A percentile compares a stretch with the other conserved stretches of the same genome.
These are phyloP conservation scores for Apteryx owenii DNA, from an alignment of 2,113 vertebrate species.

Conservation along the genomic window DNA sequence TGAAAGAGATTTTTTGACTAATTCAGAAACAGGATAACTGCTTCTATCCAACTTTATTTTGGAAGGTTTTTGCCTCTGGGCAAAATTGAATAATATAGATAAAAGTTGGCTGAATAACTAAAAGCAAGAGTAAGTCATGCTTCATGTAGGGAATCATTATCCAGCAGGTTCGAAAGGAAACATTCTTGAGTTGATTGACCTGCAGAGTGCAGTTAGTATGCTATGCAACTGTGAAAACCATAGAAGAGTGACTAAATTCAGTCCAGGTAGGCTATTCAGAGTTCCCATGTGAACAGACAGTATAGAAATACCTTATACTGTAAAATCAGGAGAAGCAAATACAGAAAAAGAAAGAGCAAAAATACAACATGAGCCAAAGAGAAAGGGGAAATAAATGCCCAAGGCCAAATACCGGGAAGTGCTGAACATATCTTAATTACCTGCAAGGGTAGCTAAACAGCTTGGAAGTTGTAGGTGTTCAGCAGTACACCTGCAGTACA, in stretches of 20 bases:
- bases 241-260: background rate
- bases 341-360: background rate
- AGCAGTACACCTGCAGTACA: too few species aligned
- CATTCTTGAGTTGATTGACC: background rate
- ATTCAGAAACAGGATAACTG: background rate
- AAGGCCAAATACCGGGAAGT: background rate
- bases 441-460: background rate
- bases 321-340: background rate
- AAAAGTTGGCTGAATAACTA: background rate
- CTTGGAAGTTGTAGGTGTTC: background rate
- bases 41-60: background rate
- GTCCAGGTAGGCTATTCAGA: background rate
- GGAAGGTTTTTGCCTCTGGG: background rate
- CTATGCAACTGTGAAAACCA: background rate
- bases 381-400: background rate
- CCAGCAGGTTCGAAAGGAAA: background rate
- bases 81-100: background rate
- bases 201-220: background rate
- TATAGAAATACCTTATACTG: background rate
- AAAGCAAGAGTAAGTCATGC: background rate
- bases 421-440: background rate
- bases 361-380: background rate
- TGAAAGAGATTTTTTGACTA: background rate
- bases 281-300: background rate
- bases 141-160: background rate